A percentile compares a stretch with the other conserved stretches of the same genome.
These are phyloP conservation scores for Bathynomus jamesi DNA, from an alignment of 1,140 invertebrate species.

Conservation along the genomic window DNA sequence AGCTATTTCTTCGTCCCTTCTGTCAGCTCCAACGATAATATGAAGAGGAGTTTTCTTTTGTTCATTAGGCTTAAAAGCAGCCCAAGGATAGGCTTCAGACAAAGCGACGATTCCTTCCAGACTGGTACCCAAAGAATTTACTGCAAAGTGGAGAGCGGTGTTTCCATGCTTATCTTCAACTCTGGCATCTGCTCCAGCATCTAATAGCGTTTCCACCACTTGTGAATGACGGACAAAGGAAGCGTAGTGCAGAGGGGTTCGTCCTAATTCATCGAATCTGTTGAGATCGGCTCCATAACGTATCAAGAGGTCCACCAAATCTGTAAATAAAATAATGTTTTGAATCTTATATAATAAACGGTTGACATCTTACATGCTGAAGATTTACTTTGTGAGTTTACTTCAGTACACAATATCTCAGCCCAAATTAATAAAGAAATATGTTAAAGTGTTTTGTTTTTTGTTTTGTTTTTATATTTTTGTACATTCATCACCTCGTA, in stretches of 20 bases:
- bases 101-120: conserved; percentile 14
- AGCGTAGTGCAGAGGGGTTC: conserved; percentile 20
- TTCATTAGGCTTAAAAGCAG: conserved; percentile 27
- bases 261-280: conserved; percentile 16
- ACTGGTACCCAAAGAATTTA: conserved; percentile 14
- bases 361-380: too few relatives aligned
- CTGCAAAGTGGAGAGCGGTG: conserved; percentile 29
- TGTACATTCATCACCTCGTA: too few relatives aligned
- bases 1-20: conserved; percentile 19
- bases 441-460: too few relatives aligned
- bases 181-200: conserved; percentile 10
- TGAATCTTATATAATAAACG: too few relatives aligned
- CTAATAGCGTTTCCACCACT: conserved; percentile 13
- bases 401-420: too few relatives aligned
- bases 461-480: too few relatives aligned
- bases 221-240: conserved; percentile 19
- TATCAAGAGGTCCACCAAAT: conserved; percentile 20
- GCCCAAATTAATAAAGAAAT: too few relatives aligned
- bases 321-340: conserved; percentile 19
- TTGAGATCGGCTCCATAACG: conserved; percentile 19
- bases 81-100: conserved; percentile 8
- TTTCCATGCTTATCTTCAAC: conserved; percentile 20
- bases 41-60: conserved; percentile 34
- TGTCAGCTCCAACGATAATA: conserved; percentile 27
- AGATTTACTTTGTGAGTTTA: too few relatives aligned